Evolutionary conservation across 1,140 invertebrate species (phyloP).

Genomic region (Lerema accius): DNA sequence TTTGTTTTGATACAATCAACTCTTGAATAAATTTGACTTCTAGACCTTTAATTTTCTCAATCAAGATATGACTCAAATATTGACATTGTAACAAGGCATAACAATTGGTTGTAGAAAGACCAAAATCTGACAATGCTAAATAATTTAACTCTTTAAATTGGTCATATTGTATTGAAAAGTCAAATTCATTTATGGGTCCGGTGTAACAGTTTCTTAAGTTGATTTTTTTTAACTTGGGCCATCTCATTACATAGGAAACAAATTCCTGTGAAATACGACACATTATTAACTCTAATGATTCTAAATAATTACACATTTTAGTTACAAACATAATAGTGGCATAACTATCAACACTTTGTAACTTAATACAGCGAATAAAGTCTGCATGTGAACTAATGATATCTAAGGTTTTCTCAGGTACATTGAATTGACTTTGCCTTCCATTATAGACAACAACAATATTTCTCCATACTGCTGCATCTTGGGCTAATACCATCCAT

Average conservation of each 20-base stretch:
- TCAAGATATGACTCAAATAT: slow-evolving; percentile 66
- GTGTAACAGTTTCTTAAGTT: slow-evolving; percentile 67
- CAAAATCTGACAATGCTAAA: slow-evolving; percentile 75
- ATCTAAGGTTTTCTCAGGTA: slow-evolving; percentile 59
- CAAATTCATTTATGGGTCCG: slow-evolving; percentile 46
- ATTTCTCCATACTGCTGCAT: slow-evolving; percentile 63
- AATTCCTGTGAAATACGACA: slow-evolving; percentile 67
- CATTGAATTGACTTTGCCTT: slow-evolving; percentile 64
- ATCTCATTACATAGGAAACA: slow-evolving; percentile 58
- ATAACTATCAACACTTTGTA: slow-evolving; percentile 75
- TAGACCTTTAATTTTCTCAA: slow-evolving; percentile 74
- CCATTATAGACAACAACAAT: slow-evolving; percentile 65
- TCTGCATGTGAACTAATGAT: slow-evolving; percentile 60
- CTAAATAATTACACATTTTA: slow-evolving; percentile 63
- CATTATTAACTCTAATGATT: slow-evolving; percentile 69
- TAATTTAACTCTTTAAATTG: slow-evolving; percentile 63
- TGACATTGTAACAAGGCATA: slow-evolving; percentile 61
- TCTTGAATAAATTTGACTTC: slow-evolving; percentile 60
- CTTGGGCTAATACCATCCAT: slow-evolving; percentile 63
- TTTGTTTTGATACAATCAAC: slow-evolving; percentile 60
- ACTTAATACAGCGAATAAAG: slow-evolving; percentile 57
- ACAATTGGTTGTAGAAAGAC: slow-evolving; percentile 64
- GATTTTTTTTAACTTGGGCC: slow-evolving; percentile 67
- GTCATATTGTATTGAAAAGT: slow-evolving; percentile 62
- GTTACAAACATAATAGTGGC: slow-evolving; percentile 57